Base-by-base conservation (phyloP, 2,113 vertebrate species). In the Corvus moneduloides region DNA sequence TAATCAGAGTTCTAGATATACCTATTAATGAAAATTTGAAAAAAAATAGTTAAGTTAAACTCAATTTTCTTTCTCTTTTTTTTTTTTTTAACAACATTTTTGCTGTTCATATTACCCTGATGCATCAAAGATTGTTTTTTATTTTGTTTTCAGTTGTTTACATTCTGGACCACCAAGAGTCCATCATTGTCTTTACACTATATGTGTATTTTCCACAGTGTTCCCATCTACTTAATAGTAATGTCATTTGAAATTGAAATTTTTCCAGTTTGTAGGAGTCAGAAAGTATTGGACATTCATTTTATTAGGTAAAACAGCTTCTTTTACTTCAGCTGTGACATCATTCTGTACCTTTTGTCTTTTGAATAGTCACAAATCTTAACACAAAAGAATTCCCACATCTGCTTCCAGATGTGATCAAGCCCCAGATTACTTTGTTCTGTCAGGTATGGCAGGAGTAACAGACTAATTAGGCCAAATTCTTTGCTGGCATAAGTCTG, bases 81-180 rank as follows among this genome's bases (percentile, higher is more conserved):
- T 37, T 27, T 32, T 27, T 32, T 44, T 26, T 41, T 23, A 10
- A 7, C 3, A 30, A 32, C 5, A 14, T 28, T 86, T 56, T 73
- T 73, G 6, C 4, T 49, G 1, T 35, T 64, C 1, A 1, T 43
- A n/a, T 68, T 64, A 63, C n/a, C 3, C 7, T n/a, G 13, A 44
- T 33, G 6, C 1, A 61, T 30, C 7, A 26, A 52, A 51, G 8
- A 2, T 52, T 19, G 2, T 4, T 32, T 59, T 87, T 64, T 8
- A 6, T 10, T 23, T 54, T 74, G 1, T 24, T 78, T 79, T 41
- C 10, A 15, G 1, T 58, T 88, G 2, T 54, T 92, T 44, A 37
- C 4, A 12, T 59, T n/a, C 9, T 39, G 23, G 22, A 77, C 8
- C 18, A 79, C 9, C 7, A 64, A 44, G 1, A 48, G 10, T 30